Evolutionary conservation across 2,888 invertebrate species (phyloP).

Genomic region (Stenurella melanura): DNA sequence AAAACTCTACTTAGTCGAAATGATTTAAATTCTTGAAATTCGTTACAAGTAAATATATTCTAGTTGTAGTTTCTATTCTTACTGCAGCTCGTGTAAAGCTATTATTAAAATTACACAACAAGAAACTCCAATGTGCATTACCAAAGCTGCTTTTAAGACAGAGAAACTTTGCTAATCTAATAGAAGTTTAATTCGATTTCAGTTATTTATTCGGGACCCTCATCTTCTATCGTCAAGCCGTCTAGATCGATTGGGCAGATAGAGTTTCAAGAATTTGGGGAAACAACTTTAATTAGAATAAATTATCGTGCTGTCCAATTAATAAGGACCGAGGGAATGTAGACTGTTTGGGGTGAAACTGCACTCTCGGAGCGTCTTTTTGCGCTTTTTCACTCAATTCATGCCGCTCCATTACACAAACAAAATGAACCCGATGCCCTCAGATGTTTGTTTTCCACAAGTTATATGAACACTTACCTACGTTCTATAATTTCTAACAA

Average conservation of each 20-base stretch:
- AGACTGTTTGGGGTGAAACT: slow-evolving; percentile 27
- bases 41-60: slow-evolving; percentile 3
- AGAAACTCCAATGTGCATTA: slow-evolving; percentile 41
- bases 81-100: slow-evolving; percentile 27
- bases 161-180: slow-evolving; percentile 58
- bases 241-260: slow-evolving; percentile 51
- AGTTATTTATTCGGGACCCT: slow-evolving; percentile 57
- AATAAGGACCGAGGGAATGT: slow-evolving; percentile 56
- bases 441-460: slow-evolving; percentile 13
- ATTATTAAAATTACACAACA: slow-evolving; percentile 44
- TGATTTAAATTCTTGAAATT: slow-evolving; percentile 8
- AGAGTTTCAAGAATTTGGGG: slow-evolving; percentile 53
- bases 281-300: slow-evolving; percentile 62
- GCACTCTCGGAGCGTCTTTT: slow-evolving; percentile 19
- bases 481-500: not conserved
- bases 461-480: not conserved
- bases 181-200: slow-evolving; percentile 58
- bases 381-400: slow-evolving; percentile 35
- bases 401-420: slow-evolving; percentile 24
- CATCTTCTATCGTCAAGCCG: slow-evolving; percentile 48
- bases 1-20: not conserved
- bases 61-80: not conserved
- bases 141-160: slow-evolving; percentile 41
- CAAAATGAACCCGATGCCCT: slow-evolving; percentile 2
- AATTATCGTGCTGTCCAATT: slow-evolving; percentile 62